Percentiles rank a stretch among this genome's conserved stretches.
Conservation (phyloP, 2,113 vertebrate genomes). For the Elaphurus davidianus region DNA sequence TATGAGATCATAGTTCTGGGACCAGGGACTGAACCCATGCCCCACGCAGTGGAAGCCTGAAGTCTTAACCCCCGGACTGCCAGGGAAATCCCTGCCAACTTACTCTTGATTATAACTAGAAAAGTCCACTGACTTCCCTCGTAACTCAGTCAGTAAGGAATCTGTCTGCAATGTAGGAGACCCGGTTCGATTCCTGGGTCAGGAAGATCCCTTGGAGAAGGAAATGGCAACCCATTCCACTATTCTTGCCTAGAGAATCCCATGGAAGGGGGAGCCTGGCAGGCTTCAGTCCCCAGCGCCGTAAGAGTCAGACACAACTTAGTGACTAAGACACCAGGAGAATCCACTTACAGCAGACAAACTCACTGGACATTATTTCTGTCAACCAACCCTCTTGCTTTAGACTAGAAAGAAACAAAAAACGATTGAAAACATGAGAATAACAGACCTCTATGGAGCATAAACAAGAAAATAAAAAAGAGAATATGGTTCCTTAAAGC, state of each 20-base stretch:
- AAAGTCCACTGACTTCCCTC: not conserved
- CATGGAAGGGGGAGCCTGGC: not conserved
- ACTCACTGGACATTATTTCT: not conserved
- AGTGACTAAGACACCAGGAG: not conserved
- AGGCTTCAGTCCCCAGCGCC: rapidly evolving
- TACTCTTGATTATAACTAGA: not conserved
- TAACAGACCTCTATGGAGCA: not conserved
- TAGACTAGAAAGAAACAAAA: not conserved
- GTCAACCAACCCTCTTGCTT: not conserved
- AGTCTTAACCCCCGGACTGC: not conserved
- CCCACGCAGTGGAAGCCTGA: rapidly evolving
- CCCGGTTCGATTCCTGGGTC: rapidly evolving
- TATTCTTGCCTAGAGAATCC: not conserved
- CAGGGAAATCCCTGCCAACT: not conserved
- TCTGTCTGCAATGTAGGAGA: not conserved
- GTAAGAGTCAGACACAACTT: not conserved
- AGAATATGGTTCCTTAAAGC: not conserved
- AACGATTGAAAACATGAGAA: not conserved
- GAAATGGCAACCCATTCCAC: not conserved
- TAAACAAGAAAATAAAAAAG: not conserved
- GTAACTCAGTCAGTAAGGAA: not conserved
- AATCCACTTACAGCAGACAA: not conserved
- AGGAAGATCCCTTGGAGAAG: not conserved
- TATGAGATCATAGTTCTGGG: rapidly evolving
- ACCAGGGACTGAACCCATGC: not conserved